Evolutionary conservation across 2,113 vertebrate species (phyloP), one percentile per base, ranked within the genome.

Genomic region (Hippocampus zosterae): DNA sequence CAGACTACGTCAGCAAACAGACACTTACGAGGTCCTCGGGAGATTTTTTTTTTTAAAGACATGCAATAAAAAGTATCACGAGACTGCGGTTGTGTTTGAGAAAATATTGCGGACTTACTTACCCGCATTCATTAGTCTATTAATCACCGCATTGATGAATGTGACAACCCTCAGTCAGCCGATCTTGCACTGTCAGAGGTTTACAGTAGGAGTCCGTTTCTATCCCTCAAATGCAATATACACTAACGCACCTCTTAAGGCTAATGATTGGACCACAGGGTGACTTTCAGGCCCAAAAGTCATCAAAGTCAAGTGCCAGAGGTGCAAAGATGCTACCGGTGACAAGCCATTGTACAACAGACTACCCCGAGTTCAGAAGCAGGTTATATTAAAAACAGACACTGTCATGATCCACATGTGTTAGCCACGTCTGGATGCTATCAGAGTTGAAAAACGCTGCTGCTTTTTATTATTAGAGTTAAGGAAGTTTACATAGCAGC

Each of bases 11-110:
- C 68, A 70, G 78, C 42, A 76, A 81, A 79, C 37, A 42, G 53
- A 84, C 37, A 74, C 69, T 70, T 78, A 56, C 69, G 67, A 62
- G 63, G 75, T 73, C 75, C 74, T 77, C 25, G 75, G 72, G 76
- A 63, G 27, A 61, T 25, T 76, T 72, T 21, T 70, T 33, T 65
- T 74, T 42, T 12, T 59, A 71, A 75, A 77, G 73, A 66, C 37
- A 29, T 3, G 68, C 23, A 69, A 29, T 83, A 65, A 85, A 84
- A 75, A 64, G 50, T 80, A 74, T 72, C 44, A 68, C 68, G 76
- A 84, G 63, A 76, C 55, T 13, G 25, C 50, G 12, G 16, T n/a
- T 66, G 59, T 52, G 57, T 70, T 74, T 44, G 46, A 67, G 53
- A 41, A 73, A 75, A 74, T 55, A 77, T 70, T 74, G 60, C 73